A percentile compares a stretch with the other conserved stretches of the same genome.
Evolutionary conservation across 1,140 invertebrate species (phyloP).

Genomic region (Achatina immaculata): DNA sequence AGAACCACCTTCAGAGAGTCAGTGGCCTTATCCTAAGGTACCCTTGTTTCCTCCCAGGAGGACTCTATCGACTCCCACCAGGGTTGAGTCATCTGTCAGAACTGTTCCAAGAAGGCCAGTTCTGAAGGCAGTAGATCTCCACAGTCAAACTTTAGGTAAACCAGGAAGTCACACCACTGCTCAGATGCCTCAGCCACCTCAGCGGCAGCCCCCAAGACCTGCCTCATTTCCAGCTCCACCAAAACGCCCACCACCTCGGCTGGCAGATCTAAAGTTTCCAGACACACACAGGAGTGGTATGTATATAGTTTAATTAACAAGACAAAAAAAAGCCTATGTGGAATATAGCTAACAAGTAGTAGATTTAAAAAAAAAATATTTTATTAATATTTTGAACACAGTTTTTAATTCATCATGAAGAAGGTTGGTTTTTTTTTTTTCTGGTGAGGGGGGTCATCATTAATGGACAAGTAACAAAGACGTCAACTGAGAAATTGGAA

Average conservation of each 20-base stretch:
- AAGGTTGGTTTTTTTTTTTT: too few relatives aligned
- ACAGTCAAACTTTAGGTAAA: not conserved
- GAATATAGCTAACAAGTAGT: too few relatives aligned
- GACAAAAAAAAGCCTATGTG: too few relatives aligned
- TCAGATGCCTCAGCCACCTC: not conserved
- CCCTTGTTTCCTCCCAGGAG: too few relatives aligned
- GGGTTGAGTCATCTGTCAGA: not conserved
- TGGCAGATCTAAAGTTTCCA: constrained; percentile 50
- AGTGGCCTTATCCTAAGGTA: constrained; percentile 55
- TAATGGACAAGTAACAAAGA: too few relatives aligned
- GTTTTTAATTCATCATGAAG: too few relatives aligned
- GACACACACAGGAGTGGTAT: not conserved
- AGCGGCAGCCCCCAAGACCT: not conserved
- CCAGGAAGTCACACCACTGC: not conserved
- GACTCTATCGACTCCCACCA: constrained; percentile 13
- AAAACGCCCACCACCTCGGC: constrained; percentile 29
- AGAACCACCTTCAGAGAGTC: not conserved
- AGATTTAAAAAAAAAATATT: too few relatives aligned
- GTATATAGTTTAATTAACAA: not conserved
- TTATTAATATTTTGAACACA: too few relatives aligned
- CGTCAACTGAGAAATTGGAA: too few relatives aligned
- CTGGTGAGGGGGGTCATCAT: too few relatives aligned
- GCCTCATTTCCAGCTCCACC: constrained; percentile 24
- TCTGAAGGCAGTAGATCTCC: constrained; percentile 15
- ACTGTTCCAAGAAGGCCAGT: constrained; percentile 48